A percentile compares a stretch with the other conserved stretches of the same genome.
phyloP scores from a whole-genome alignment of 2,113 vertebrate species.

The Oplegnathus fasciatus region DNA sequence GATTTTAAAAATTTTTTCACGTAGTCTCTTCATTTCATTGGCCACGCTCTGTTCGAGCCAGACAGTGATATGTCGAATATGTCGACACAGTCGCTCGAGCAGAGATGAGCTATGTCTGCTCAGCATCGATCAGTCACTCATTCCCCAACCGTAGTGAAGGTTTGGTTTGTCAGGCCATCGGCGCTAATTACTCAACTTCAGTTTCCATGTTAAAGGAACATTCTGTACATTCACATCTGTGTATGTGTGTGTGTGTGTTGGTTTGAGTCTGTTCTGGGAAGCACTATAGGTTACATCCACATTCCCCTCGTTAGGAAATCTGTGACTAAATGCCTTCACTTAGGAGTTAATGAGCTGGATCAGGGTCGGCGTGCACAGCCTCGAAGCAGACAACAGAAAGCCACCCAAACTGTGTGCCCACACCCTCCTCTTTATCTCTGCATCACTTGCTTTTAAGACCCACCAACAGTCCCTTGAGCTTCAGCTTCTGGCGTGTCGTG shows the following conservation, averaged over 20 bases:
- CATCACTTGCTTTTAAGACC: constrained; percentile 17
- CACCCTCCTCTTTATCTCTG: constrained; percentile 35
- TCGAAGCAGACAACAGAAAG: constrained; percentile 15
- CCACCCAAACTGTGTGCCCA: constrained; percentile 33
- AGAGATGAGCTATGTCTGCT: background rate
- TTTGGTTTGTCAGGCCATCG: background rate
- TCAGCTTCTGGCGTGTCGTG: background rate
- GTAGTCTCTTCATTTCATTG: background rate
- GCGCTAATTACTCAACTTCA: background rate
- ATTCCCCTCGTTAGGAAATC: constrained; percentile 45
- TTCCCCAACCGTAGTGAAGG: background rate
- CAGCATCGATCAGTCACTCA: constrained; percentile 5
- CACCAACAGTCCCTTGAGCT: background rate
- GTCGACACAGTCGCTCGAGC: background rate
- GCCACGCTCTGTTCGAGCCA: background rate
- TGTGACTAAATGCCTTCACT: constrained; percentile 71
- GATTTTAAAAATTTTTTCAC: constrained; percentile 31
- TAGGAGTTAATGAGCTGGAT: constrained; percentile 74
- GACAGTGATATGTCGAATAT: background rate
- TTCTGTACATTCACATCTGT: constrained; percentile 36
- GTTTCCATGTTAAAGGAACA: constrained; percentile 13
- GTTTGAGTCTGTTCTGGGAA: constrained; percentile 34
- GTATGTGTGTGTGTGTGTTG: background rate
- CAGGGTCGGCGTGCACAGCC: constrained; percentile 49
- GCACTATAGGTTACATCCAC: constrained; percentile 15